Evolutionary conservation across 2,113 vertebrate species (phyloP).

Genomic region (Hippocampus comes): DNA sequence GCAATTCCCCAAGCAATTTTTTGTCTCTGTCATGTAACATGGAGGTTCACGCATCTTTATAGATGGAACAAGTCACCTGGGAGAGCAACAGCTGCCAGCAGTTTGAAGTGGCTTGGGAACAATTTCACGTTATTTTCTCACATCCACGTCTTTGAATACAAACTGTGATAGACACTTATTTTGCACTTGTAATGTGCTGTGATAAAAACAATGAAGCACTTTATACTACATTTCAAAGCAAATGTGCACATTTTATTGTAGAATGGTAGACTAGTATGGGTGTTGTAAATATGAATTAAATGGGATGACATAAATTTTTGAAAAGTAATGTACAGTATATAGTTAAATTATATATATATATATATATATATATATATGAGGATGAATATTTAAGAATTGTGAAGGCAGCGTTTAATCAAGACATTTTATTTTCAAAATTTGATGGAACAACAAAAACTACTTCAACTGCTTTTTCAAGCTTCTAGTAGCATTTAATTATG

Average conservation of each 20-base stretch:
- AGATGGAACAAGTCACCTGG: conserved; percentile 65
- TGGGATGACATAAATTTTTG: neutral
- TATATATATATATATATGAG: no score
- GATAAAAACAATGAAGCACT: neutral
- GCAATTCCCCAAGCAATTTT: conserved; percentile 15
- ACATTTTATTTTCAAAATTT: no score
- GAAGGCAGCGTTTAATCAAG: no score
- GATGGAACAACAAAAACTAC: no score
- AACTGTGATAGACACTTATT: conserved; percentile 23
- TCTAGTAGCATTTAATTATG: no score
- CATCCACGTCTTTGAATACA: conserved; percentile 50
- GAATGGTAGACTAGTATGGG: neutral
- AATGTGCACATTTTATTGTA: conserved; percentile 13
- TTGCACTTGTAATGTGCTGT: neutral
- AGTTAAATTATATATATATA: no score
- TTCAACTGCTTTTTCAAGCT: no score
- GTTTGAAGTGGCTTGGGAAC: conserved; percentile 52
- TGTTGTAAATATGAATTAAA: neutral
- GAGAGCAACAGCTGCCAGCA: conserved; percentile 61
- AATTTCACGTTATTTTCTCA: conserved; percentile 36
- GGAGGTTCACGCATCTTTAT: conserved; percentile 49
- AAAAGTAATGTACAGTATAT: no score
- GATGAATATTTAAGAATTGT: no score
- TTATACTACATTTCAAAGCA: neutral
- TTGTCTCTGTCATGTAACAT: conserved; percentile 26